Percentiles rank a stretch among this genome's conserved stretches.
Evolutionary conservation across 2,888 invertebrate species (phyloP).

Genomic region (Hoplodrina blanda): DNA sequence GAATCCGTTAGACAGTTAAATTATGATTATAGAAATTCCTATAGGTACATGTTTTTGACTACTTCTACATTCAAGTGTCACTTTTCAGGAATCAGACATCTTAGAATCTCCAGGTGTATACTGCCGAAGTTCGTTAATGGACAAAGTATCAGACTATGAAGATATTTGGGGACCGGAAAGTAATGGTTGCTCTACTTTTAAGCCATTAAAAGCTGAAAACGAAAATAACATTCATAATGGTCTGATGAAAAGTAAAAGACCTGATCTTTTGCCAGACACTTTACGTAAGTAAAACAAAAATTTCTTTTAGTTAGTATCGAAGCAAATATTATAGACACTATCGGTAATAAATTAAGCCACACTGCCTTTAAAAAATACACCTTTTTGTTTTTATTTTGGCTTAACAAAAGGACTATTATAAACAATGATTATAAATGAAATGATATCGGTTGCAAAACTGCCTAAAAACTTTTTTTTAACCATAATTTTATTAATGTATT

Average conservation of each 20-base stretch:
- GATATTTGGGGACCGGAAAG: conserved; percentile 96
- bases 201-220: conserved; percentile 84
- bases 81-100: conserved; percentile 94
- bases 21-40: background rate
- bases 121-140: conserved; percentile 96
- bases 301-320: background rate
- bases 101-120: conserved; percentile 95
- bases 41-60: background rate
- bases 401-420: too few relatives aligned
- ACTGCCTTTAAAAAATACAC: too few relatives aligned
- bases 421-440: too few relatives aligned
- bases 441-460: too few relatives aligned
- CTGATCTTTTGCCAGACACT: conserved; percentile 92
- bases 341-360: too few relatives aligned
- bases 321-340: background rate
- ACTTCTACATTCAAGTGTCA: conserved; percentile 10
- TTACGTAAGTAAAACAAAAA: conserved; percentile 80
- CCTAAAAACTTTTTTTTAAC: too few relatives aligned
- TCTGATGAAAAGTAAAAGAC: conserved; percentile 89
- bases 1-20: background rate
- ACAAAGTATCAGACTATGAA: conserved; percentile 98
- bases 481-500: background rate
- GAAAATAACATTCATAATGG: conserved; percentile 87
- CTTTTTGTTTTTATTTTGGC: too few relatives aligned
- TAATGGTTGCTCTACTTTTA: conserved; percentile 87